Percentiles rank a stretch among this genome's conserved stretches.
Evolutionary conservation across 2,888 invertebrate species (phyloP).

Genomic region (Plagiodera versicolora): DNA sequence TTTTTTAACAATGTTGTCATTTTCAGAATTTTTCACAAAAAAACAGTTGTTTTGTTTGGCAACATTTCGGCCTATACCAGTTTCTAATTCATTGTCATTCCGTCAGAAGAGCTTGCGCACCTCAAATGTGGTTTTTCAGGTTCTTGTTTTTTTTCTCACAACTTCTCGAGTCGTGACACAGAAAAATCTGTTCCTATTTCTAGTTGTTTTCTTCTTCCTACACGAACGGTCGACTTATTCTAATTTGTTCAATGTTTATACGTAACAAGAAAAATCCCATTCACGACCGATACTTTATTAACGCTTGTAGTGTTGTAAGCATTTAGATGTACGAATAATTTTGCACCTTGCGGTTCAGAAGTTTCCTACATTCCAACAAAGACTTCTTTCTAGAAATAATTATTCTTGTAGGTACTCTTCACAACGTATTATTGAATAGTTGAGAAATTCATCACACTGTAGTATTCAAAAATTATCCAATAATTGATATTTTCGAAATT

Average conservation of each 20-base stretch:
- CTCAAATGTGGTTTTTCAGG: constrained; percentile 21
- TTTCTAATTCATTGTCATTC: constrained; percentile 8
- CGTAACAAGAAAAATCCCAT: constrained; percentile 17
- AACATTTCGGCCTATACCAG: constrained; percentile 5
- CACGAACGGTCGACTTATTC: constrained; percentile 30
- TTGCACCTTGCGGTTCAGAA: constrained; percentile 12
- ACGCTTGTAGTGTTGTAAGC: constrained; percentile 23
- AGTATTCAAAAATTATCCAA: too few relatives aligned
- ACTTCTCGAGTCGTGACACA: constrained; percentile 24
- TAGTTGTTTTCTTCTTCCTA: constrained; percentile 23
- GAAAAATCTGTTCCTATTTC: constrained; percentile 15
- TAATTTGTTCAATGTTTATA: constrained; percentile 31
- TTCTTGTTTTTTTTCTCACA: constrained; percentile 16
- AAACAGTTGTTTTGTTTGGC: background rate
- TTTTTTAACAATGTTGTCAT: too few relatives aligned
- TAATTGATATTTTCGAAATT: too few relatives aligned
- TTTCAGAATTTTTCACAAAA: background rate
- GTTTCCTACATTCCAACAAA: constrained; percentile 3
- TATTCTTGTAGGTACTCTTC: too few relatives aligned
- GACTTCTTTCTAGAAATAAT: too few relatives aligned
- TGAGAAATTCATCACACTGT: too few relatives aligned
- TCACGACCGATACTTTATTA: constrained; percentile 29
- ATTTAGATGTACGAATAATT: constrained; percentile 14
- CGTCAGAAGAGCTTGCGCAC: constrained; percentile 9
- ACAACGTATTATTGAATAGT: too few relatives aligned